A percentile compares a stretch with the other conserved stretches of the same genome.
Conservation (phyloP, 2,797 vertebrate genomes). For the Labroides dimidiatus region DNA sequence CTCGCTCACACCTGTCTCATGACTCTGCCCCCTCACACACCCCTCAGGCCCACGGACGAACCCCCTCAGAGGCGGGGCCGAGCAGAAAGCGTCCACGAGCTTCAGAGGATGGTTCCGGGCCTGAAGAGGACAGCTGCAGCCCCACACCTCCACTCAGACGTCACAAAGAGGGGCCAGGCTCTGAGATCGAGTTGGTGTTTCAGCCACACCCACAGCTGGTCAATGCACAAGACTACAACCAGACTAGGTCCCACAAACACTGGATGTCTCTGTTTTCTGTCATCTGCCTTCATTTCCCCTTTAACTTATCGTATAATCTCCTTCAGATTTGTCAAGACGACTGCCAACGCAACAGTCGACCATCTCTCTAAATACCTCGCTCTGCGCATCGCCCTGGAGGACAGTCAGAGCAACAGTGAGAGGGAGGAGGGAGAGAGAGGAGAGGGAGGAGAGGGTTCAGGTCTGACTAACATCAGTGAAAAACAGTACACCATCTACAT, state of each 20-base stretch:
- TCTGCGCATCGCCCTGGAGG: slow-evolving; percentile 90
- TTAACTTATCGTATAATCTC: background rate
- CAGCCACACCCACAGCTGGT: slow-evolving; percentile 91
- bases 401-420: slow-evolving; percentile 71
- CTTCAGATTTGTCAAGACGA: slow-evolving; percentile 91
- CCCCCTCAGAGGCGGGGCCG: slow-evolving; percentile 81
- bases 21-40: slow-evolving; percentile 85
- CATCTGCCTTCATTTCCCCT: background rate
- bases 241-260: slow-evolving; percentile 85
- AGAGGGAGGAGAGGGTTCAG: slow-evolving; percentile 67
- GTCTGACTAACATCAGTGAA: slow-evolving; percentile 87
- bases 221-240: slow-evolving; percentile 87
- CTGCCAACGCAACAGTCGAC: slow-evolving; percentile 92
- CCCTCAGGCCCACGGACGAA: slow-evolving; percentile 52
- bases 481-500: slow-evolving; percentile 96
- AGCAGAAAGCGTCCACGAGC: slow-evolving; percentile 79
- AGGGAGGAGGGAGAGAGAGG: slow-evolving; percentile 43
- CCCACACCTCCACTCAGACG: slow-evolving; percentile 73
- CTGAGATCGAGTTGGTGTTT: slow-evolving; percentile 93
- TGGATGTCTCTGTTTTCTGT: background rate
- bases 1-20: slow-evolving; percentile 86
- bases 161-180: slow-evolving; percentile 79
- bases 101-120: slow-evolving; percentile 87
- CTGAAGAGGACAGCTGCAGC: slow-evolving; percentile 83
- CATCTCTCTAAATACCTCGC: slow-evolving; percentile 94